Evolutionary conservation across 2,888 invertebrate species (phyloP).

Genomic region (Acronicta psi): DNA sequence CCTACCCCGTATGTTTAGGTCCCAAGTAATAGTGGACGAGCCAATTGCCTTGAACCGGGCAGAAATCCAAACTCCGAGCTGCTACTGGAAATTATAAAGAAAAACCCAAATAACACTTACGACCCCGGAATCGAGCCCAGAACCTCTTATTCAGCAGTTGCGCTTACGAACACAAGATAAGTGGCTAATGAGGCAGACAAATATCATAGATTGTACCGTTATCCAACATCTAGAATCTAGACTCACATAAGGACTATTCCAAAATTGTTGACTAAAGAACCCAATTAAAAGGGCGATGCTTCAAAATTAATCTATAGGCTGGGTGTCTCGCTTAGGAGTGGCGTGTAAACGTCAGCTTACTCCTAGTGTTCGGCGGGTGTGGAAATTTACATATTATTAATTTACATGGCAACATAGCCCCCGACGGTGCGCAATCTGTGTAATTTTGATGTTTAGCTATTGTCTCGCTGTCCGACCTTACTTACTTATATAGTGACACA

Average conservation of each 20-base stretch:
- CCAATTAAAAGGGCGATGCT: slow-evolving; percentile 61
- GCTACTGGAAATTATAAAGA: too few relatives aligned
- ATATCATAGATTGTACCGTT: too few relatives aligned
- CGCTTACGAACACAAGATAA: too few relatives aligned
- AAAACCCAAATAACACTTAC: too few relatives aligned
- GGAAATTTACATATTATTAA: slow-evolving; percentile 88
- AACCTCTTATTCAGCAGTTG: too few relatives aligned
- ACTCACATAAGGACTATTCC: slow-evolving; percentile 15
- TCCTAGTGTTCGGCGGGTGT: slow-evolving; percentile 65
- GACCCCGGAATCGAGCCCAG: too few relatives aligned
- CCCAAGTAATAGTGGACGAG: too few relatives aligned
- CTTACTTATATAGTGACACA: slow-evolving; percentile 59
- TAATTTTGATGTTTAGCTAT: slow-evolving; percentile 82
- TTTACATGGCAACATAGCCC: slow-evolving; percentile 79
- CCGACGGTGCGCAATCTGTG: slow-evolving; percentile 80
- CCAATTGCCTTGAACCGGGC: too few relatives aligned
- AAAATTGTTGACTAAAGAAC: slow-evolving; percentile 50
- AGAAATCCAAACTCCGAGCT: too few relatives aligned
- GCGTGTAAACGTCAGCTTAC: slow-evolving; percentile 70
- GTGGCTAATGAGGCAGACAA: too few relatives aligned
- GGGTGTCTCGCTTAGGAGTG: slow-evolving; percentile 62
- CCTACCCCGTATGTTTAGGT: too few relatives aligned
- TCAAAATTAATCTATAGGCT: slow-evolving; percentile 68
- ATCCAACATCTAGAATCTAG: neutral
- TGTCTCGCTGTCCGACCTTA: slow-evolving; percentile 57